Conservation (phyloP, 2,797 vertebrate genomes). For the Parotocinclus haroldoi region DNA sequence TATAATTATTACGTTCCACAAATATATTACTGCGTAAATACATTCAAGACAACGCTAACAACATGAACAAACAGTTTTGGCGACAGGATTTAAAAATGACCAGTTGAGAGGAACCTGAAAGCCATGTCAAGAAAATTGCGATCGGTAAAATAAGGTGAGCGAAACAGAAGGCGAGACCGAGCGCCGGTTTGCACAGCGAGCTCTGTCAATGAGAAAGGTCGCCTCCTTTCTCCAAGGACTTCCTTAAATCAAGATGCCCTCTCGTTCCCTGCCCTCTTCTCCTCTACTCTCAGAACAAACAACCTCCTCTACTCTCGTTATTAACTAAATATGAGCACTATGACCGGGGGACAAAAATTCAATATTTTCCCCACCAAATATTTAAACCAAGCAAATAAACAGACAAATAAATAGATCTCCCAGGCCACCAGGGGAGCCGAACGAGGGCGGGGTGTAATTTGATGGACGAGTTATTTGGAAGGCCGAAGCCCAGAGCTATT, state of each 20-base stretch:
- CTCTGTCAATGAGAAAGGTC: conserved; percentile 70
- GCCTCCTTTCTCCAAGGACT: conserved; percentile 69
- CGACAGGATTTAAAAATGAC: too few species aligned
- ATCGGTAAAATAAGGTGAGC: background rate
- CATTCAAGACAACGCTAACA: too few species aligned
- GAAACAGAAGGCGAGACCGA: conserved; percentile 1
- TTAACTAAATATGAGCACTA: conserved; percentile 86
- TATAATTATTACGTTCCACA: too few species aligned
- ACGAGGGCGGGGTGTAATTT: conserved; percentile 84
- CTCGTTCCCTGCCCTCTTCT: conserved; percentile 68
- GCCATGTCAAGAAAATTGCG: too few species aligned
- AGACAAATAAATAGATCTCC: conserved; percentile 85
- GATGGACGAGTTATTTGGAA: conserved; percentile 93
- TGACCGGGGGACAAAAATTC: conserved; percentile 86
- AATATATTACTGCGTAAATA: too few species aligned
- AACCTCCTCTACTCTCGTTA: conserved; percentile 82
- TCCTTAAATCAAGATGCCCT: conserved; percentile 72
- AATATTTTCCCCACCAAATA: conserved; percentile 90
- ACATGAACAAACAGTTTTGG: too few species aligned
- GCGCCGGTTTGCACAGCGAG: conserved; percentile 55
- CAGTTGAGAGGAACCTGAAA: too few species aligned
- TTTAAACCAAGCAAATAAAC: conserved; percentile 89
- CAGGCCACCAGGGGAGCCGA: conserved; percentile 76
- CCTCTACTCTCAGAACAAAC: conserved; percentile 77
- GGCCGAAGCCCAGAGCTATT: conserved; percentile 83